Conservation (phyloP, 2,797 vertebrate species). For the Enteromius paludinosus region DNA sequence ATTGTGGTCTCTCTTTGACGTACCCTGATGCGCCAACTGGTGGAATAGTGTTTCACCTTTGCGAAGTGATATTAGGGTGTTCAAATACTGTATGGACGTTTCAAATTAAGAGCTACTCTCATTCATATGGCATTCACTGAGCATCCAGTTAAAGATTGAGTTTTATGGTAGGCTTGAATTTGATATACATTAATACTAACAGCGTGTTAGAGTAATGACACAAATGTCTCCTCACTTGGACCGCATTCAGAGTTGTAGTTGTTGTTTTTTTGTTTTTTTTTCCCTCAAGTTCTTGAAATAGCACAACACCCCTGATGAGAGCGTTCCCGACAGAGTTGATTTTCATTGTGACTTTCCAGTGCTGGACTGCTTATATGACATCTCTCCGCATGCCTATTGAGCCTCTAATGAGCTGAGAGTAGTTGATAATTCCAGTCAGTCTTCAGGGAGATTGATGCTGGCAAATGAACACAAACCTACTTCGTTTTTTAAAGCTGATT, state of each 20-base stretch:
- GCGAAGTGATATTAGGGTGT: neutral
- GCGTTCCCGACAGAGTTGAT: conserved; percentile 29
- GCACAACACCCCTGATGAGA: conserved; percentile 11
- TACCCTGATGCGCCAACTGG: conserved; percentile 8
- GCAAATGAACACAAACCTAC: conserved; percentile 37
- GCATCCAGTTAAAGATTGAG: conserved; percentile 46
- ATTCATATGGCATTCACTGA: conserved; percentile 52
- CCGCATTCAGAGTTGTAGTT: neutral
- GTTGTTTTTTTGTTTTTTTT: neutral
- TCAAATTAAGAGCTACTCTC: conserved; percentile 26
- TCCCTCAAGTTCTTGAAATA: conserved; percentile 19
- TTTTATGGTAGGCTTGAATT: conserved; percentile 51
- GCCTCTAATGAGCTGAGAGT: conserved; percentile 2
- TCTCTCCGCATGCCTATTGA: neutral
- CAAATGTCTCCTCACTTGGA: conserved; percentile 13
- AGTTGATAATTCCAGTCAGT: conserved; percentile 24
- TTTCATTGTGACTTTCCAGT: conserved; percentile 20
- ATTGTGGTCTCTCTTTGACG: conserved; percentile 2
- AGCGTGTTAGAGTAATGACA: conserved; percentile 27
- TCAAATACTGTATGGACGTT: conserved; percentile 34
- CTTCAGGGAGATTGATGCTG: conserved; percentile 19
- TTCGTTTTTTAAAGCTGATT: neutral
- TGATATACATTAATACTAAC: conserved; percentile 45
- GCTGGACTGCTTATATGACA: neutral
- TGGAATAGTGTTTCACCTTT: conserved; percentile 24